phyloP scores from a whole-genome alignment of 2,113 vertebrate genomes.

The Columba livia region DNA sequence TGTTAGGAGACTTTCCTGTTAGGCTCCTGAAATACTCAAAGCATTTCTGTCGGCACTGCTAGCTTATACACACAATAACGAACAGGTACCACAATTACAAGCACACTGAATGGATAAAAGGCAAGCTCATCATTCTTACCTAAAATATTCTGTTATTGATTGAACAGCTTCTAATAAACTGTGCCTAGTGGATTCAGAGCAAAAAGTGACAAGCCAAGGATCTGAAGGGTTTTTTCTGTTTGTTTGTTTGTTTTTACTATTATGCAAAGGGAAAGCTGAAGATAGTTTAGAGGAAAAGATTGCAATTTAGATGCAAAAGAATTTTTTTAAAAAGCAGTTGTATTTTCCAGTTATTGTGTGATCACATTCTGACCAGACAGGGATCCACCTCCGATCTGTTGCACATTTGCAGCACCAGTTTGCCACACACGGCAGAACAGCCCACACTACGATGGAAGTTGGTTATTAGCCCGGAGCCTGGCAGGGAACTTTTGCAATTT shows the following conservation, averaged over 20 bases:
- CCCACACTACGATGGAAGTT: not conserved
- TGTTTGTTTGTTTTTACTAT: too few relatives aligned
- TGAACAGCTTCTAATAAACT: not conserved
- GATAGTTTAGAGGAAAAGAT: not conserved
- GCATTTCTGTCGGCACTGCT: not conserved
- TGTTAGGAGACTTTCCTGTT: not conserved
- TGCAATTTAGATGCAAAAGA: not conserved
- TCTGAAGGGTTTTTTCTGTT: not conserved
- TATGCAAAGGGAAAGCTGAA: not conserved
- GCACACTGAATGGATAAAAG: not conserved
- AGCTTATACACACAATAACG: not conserved
- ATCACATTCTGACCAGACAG: fast-evolving
- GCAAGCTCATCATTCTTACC: not conserved
- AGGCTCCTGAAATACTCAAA: not conserved
- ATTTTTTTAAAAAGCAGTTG: not conserved
- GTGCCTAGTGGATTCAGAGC: not conserved
- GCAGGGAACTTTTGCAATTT: not conserved
- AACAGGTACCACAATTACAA: not conserved
- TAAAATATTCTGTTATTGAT: not conserved
- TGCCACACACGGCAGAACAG: not conserved
- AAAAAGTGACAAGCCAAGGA: not conserved
- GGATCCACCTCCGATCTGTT: not conserved
- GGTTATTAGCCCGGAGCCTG: not conserved
- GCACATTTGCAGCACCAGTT: not conserved
- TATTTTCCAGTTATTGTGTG: not conserved